Conservation (phyloP, 2,888 invertebrate genomes). For the Labia minor region DNA sequence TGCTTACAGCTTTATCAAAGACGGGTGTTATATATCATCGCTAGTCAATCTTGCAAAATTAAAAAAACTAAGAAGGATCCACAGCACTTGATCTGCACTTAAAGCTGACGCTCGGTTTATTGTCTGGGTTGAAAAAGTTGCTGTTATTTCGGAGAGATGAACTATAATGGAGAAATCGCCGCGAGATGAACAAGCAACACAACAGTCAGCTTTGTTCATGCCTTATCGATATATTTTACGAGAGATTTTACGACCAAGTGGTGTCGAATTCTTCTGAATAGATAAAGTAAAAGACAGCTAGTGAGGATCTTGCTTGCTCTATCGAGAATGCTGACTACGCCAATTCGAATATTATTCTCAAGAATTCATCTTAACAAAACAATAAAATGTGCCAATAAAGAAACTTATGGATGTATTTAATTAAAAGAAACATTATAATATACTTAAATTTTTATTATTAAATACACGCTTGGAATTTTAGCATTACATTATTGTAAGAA, state of each 20-base stretch:
- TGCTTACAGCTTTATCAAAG: not conserved
- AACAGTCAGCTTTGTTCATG: not conserved
- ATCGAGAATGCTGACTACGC: too few relatives aligned
- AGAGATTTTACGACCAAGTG: not conserved
- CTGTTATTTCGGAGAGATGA: not conserved
- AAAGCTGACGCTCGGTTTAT: conserved; percentile 5
- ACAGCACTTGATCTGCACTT: not conserved
- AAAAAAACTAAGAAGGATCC: not conserved
- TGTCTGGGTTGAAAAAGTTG: not conserved
- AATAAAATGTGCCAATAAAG: too few relatives aligned
- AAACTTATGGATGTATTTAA: too few relatives aligned
- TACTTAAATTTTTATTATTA: too few relatives aligned
- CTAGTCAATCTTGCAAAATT: not conserved
- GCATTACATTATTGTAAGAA: too few relatives aligned
- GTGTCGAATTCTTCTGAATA: too few relatives aligned
- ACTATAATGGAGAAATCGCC: not conserved
- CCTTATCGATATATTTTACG: not conserved
- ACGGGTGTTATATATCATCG: not conserved
- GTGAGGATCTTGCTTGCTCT: too few relatives aligned
- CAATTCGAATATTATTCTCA: too few relatives aligned
- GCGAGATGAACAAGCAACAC: not conserved
- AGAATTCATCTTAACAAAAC: too few relatives aligned
- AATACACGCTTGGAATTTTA: too few relatives aligned
- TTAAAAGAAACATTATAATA: too few relatives aligned
- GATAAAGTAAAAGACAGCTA: too few relatives aligned